A percentile compares a stretch with the other conserved stretches of the same genome.
These are phyloP conservation scores for Dysmachus trigonus DNA, from an alignment of 2,888 invertebrate genomes.

Conservation along the genomic window DNA sequence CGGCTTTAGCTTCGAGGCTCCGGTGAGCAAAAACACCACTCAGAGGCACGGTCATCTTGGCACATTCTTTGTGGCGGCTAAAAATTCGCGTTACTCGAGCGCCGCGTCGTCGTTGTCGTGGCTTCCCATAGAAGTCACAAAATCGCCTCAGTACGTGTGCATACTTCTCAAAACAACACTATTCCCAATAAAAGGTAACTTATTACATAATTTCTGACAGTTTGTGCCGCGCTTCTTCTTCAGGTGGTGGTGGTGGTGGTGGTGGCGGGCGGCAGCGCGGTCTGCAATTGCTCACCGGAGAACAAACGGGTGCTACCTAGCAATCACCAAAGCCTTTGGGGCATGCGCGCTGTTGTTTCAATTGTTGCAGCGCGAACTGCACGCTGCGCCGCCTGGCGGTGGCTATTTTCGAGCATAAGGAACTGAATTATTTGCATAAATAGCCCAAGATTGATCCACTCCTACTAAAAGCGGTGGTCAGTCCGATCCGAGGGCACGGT, in stretches of 20 bases:
- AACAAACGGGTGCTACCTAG: conserved; percentile 39
- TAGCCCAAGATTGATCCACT: conserved; percentile 16
- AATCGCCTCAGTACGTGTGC: conserved; percentile 43
- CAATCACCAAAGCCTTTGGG: conserved; percentile 26
- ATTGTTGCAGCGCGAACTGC: conserved; percentile 20
- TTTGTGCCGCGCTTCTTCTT: conserved; percentile 20
- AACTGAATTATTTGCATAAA: conserved; percentile 26
- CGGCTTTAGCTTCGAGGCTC: background rate
- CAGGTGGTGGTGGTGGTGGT: background rate
- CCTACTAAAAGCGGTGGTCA: background rate
- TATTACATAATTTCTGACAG: conserved; percentile 44
- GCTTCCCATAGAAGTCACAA: conserved; percentile 43
- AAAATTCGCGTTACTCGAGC: background rate
- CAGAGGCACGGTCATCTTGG: conserved; percentile 35
- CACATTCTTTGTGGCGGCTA: background rate
- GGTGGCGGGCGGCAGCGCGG: background rate
- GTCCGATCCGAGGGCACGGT: background rate
- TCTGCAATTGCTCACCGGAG: background rate
- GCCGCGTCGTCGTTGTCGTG: background rate
- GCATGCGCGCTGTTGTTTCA: conserved; percentile 31
- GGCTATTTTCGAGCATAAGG: conserved; percentile 4
- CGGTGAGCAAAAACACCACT: background rate
- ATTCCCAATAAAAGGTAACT: conserved; percentile 41
- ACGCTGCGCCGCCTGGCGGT: background rate
- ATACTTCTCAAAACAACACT: conserved; percentile 44